phyloP scores from a whole-genome alignment of 2,797 vertebrate species.

The Mallotus villosus region DNA sequence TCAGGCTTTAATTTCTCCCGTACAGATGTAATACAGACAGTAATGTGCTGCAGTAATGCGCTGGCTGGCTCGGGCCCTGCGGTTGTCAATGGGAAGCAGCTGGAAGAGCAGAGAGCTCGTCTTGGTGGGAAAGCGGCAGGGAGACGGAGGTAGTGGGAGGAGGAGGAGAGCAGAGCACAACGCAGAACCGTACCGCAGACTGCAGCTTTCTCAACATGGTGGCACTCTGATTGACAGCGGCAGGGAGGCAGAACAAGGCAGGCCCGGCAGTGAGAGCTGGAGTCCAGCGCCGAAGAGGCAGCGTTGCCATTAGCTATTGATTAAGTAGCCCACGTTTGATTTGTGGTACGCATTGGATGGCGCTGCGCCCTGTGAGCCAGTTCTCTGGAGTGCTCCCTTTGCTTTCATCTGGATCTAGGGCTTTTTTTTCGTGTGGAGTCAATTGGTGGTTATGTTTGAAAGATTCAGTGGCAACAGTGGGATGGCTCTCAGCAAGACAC shows the following conservation, averaged over 20 bases:
- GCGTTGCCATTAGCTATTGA: constrained; percentile 15
- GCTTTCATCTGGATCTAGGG: neutral
- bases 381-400: neutral
- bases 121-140: constrained; percentile 49
- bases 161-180: constrained; percentile 34
- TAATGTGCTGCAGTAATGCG: constrained; percentile 50
- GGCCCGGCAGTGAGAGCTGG: constrained; percentile 15
- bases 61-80: constrained; percentile 53
- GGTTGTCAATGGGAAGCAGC: constrained; percentile 66
- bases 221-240: constrained; percentile 7
- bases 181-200: constrained; percentile 40
- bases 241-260: constrained; percentile 31
- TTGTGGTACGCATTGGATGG: constrained; percentile 21
- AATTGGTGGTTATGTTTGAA: constrained; percentile 1
- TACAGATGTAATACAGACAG: constrained; percentile 64
- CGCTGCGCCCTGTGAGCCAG: neutral
- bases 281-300: neutral
- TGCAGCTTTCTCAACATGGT: constrained; percentile 30
- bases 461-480: constrained; percentile 1
- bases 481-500: neutral
- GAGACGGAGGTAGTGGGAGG: constrained; percentile 29
- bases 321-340: constrained; percentile 13
- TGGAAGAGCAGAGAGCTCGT: constrained; percentile 47
- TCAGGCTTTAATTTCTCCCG: constrained; percentile 57
- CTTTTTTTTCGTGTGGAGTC: neutral